Percentiles rank a stretch among this genome's conserved stretches.
Conservation (phyloP, 2,113 vertebrate genomes). For the Sinocyclocheilus maitianheensis region DNA sequence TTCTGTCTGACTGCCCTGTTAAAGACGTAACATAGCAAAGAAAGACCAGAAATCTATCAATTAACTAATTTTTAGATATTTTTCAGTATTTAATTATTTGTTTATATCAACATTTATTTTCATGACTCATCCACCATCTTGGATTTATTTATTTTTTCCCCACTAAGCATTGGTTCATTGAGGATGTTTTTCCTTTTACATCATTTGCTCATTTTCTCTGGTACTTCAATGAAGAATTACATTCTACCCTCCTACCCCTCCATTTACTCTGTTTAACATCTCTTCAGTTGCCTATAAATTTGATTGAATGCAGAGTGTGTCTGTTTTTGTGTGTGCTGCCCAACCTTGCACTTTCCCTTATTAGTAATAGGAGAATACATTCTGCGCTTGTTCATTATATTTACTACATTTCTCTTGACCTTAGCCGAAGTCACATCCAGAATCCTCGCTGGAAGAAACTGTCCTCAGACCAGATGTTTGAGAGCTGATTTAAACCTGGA, state of each 20-base stretch:
- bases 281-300: background rate
- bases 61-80: too few species aligned
- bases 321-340: background rate
- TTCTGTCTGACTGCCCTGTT: background rate
- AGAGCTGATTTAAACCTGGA: background rate
- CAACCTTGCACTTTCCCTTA: background rate
- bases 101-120: background rate
- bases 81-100: too few species aligned
- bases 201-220: background rate
- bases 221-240: background rate
- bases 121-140: background rate
- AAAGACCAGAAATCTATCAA: too few species aligned
- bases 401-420: background rate
- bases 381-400: background rate
- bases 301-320: background rate
- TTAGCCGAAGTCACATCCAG: background rate
- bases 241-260: background rate
- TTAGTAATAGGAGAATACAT: background rate
- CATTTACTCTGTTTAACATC: background rate
- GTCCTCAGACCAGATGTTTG: background rate
- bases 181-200: background rate
- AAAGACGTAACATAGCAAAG: background rate
- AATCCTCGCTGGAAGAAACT: background rate
- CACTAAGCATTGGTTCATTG: background rate
- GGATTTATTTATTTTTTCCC: background rate